phyloP scores from a whole-genome alignment of 2,797 vertebrate genomes.

The Limnodromus scolopaceus region DNA sequence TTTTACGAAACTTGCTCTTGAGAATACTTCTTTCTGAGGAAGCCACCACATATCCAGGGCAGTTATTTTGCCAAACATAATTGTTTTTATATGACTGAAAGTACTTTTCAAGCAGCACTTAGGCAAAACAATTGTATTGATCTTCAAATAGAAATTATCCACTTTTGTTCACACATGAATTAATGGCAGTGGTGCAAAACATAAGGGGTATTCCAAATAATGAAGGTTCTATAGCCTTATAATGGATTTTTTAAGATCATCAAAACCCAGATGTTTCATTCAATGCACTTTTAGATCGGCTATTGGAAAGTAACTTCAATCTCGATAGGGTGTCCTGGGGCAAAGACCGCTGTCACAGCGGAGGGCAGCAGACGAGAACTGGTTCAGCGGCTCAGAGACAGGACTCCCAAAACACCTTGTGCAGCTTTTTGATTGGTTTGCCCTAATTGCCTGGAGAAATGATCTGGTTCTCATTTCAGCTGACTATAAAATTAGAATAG shows the following conservation, averaged over 20 bases:
- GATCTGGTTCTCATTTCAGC: neutral
- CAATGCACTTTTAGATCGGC: neutral
- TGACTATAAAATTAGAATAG: neutral
- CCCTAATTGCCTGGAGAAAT: neutral
- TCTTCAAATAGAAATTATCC: neutral
- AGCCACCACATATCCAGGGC: neutral
- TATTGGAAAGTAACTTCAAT: neutral
- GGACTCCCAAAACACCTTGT: neutral
- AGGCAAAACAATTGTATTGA: neutral
- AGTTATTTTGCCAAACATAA: neutral
- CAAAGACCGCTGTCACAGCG: neutral
- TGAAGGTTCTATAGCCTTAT: neutral
- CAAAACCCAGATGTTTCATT: neutral
- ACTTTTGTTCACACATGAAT: neutral
- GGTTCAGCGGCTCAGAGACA: neutral
- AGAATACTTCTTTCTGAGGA: neutral
- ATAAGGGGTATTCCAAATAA: neutral
- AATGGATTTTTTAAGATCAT: neutral
- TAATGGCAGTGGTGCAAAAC: neutral
- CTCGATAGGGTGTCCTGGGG: neutral
- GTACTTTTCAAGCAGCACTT: neutral
- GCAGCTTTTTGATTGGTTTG: neutral
- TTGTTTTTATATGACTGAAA: neutral
- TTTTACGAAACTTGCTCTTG: slow-evolving; percentile 23
- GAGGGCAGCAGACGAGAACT: neutral